Percentiles rank a stretch among this genome's conserved stretches.
These are phyloP conservation scores for Diorhabda elongata DNA, from an alignment of 1,140 invertebrate species.

Conservation along the genomic window DNA sequence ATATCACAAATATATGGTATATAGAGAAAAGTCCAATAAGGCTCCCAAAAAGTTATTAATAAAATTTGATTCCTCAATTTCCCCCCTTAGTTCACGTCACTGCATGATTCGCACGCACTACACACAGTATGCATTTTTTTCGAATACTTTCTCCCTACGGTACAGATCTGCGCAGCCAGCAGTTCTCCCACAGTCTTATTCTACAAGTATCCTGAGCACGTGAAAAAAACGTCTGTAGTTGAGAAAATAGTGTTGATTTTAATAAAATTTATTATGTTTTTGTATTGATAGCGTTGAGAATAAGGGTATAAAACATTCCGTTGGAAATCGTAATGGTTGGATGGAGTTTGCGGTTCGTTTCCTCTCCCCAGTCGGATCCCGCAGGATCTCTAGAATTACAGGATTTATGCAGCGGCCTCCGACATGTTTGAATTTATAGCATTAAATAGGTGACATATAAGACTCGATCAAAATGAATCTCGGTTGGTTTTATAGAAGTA, in stretches of 20 bases:
- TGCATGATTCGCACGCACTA: no score
- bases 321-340: slow-evolving; percentile 18
- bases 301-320: slow-evolving; percentile 14
- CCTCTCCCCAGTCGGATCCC: slow-evolving; percentile 10
- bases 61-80: no score
- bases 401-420: slow-evolving; percentile 18
- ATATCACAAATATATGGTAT: no score
- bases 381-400: slow-evolving; percentile 16
- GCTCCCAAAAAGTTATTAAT: no score
- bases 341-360: slow-evolving; percentile 21
- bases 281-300: slow-evolving; percentile 4
- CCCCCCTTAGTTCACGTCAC: no score
- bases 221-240: neutral
- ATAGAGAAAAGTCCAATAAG: no score
- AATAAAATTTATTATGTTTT: slow-evolving; percentile 18
- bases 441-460: slow-evolving; percentile 23
- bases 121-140: no score
- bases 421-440: slow-evolving; percentile 19
- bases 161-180: no score
- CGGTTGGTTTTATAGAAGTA: neutral
- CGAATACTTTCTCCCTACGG: no score
- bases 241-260: slow-evolving; percentile 8
- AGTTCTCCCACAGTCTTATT: no score
- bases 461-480: slow-evolving; percentile 15
- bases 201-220: neutral